phyloP scores from a whole-genome alignment of 2,113 vertebrate species.

The Psittacula cyanocephala region DNA sequence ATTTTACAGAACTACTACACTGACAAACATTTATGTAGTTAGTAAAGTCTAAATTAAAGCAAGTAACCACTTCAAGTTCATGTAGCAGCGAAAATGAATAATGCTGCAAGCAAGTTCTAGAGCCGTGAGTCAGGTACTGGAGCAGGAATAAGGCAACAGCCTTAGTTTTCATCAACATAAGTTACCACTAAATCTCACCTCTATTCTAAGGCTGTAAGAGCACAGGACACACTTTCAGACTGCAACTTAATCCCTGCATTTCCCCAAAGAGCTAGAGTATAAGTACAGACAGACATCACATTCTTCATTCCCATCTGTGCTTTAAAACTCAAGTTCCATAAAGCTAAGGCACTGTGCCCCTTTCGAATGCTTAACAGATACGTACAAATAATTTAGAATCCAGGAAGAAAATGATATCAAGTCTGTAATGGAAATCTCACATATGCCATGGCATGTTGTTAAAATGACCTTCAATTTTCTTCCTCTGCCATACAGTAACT shows the following conservation, averaged over 20 bases:
- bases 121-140: background rate
- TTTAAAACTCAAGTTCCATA: background rate
- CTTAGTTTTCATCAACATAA: background rate
- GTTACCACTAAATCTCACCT: background rate
- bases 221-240: background rate
- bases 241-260: background rate
- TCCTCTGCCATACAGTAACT: background rate
- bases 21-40: background rate
- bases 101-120: background rate
- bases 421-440: background rate
- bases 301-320: background rate
- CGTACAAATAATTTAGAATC: background rate
- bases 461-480: background rate
- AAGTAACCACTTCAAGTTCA: background rate
- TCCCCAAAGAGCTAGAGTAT: background rate
- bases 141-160: background rate
- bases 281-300: rapidly evolving
- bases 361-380: background rate
- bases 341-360: background rate
- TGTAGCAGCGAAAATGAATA: background rate
- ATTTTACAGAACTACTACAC: background rate
- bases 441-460: background rate
- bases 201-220: background rate
- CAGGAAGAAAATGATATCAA: background rate
- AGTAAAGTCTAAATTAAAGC: background rate